Percentiles rank a stretch among this genome's conserved stretches.
Evolutionary conservation across 2,888 invertebrate species (phyloP).

Genomic region (Metacarcinus magister): DNA sequence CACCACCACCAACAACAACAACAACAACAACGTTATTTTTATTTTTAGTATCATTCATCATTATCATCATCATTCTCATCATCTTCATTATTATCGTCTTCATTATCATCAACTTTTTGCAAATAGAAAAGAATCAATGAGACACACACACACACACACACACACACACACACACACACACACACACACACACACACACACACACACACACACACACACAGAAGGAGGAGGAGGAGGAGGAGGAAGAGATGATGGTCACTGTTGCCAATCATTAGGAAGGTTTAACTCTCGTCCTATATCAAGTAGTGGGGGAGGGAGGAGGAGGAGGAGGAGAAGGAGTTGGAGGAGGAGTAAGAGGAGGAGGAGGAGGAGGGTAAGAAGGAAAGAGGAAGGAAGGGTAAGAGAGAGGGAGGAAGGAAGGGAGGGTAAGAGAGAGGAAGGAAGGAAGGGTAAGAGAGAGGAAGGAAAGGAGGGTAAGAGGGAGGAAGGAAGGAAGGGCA

Average conservation of each 20-base stretch:
- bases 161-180: conserved; percentile 56
- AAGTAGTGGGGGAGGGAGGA: neutral
- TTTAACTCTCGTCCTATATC: too few species aligned
- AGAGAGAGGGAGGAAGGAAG: neutral
- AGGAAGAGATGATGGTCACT: too few species aligned
- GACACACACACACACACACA: conserved; percentile 45
- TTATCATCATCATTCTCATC: conserved; percentile 39
- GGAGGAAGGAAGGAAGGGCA: too few species aligned
- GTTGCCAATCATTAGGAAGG: too few species aligned
- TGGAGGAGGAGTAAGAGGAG: neutral
- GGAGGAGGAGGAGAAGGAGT: neutral
- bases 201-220: conserved; percentile 46
- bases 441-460: too few species aligned
- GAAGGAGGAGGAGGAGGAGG: neutral
- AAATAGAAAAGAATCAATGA: too few species aligned
- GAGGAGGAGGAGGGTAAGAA: too few species aligned
- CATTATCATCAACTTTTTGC: neutral
- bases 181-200: conserved; percentile 56
- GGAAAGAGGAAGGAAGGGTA: too few species aligned
- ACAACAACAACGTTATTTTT: neutral
- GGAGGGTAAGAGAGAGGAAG: too few species aligned
- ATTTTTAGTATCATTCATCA: neutral
- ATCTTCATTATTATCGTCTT: conserved; percentile 40
- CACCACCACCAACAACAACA: too few species aligned
- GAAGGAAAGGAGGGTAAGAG: too few species aligned